Evolutionary conservation across 2,113 vertebrate genomes (phyloP).

Genomic region (Urocitellus parryii): DNA sequence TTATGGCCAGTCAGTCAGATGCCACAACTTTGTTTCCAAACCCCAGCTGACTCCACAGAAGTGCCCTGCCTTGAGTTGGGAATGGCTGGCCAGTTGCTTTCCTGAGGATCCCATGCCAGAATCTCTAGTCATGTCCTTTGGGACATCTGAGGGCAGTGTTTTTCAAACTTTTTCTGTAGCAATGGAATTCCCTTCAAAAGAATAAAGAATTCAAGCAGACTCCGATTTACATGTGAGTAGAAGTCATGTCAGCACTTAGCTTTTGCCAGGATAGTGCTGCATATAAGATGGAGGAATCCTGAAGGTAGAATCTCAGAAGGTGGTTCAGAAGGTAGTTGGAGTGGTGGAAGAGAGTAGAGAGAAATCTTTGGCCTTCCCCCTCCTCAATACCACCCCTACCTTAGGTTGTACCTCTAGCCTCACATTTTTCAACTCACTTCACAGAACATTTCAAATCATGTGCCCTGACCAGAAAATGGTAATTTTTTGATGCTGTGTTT

Average conservation of each 20-base stretch:
- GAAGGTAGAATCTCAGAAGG: background rate
- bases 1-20: conserved; percentile 33
- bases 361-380: too few relatives aligned
- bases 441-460: conserved; percentile 27
- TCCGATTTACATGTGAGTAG: background rate
- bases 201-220: conserved; percentile 43
- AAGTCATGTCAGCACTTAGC: background rate
- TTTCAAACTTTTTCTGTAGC: conserved; percentile 36
- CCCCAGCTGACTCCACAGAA: conserved; percentile 5
- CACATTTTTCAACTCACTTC: background rate
- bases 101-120: conserved; percentile 32
- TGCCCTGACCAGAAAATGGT: background rate
- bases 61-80: conserved; percentile 53
- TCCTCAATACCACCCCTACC: background rate
- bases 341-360: too few relatives aligned
- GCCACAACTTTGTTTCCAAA: conserved; percentile 59
- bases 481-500: background rate
- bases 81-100: conserved; percentile 54
- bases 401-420: background rate
- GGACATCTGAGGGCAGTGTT: conserved; percentile 49
- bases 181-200: conserved; percentile 49
- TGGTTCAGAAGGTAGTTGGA: background rate
- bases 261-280: background rate
- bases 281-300: conserved; percentile 4
- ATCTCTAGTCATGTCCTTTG: conserved; percentile 63